phyloP scores from a whole-genome alignment of 92 coral and sea anemone species.

The Phenganax marumi region DNA sequence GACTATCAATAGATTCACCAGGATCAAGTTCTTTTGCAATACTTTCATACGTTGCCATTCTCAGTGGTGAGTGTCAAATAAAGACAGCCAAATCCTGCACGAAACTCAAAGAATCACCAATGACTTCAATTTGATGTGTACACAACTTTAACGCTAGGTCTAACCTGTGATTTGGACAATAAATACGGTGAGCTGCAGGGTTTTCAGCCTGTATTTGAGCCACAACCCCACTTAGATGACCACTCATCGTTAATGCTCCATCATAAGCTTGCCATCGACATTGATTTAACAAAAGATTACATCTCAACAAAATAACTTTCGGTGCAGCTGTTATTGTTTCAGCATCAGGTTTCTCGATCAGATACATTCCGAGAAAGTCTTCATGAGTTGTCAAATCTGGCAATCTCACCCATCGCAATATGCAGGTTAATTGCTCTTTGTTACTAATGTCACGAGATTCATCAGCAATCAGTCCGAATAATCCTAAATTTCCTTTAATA shows the following conservation, averaged over 20 bases:
- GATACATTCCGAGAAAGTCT: conserved; percentile 44
- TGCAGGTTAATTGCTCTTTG: conserved; percentile 38
- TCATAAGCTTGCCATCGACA: conserved; percentile 47
- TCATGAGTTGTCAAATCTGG: conserved; percentile 35
- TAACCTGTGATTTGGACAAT: conserved; percentile 14
- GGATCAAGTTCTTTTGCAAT: conserved; percentile 14
- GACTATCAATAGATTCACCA: conserved; percentile 9
- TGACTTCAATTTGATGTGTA: not conserved
- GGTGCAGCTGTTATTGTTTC: conserved; percentile 36
- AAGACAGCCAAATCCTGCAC: conserved; percentile 20
- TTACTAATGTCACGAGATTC: conserved; percentile 37
- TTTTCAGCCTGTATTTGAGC: conserved; percentile 16
- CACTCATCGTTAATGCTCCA: conserved; percentile 46
- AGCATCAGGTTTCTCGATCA: conserved; percentile 43
- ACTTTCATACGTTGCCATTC: conserved; percentile 7
- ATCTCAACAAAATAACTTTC: conserved; percentile 44
- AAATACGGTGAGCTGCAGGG: conserved; percentile 24
- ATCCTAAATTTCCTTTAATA: not conserved
- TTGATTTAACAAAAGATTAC: conserved; percentile 7
- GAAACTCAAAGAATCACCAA: conserved; percentile 5
- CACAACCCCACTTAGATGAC: conserved; percentile 34
- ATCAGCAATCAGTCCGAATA: conserved; percentile 34
- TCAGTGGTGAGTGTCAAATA: conserved; percentile 15
- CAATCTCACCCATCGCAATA: conserved; percentile 37
- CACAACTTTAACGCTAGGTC: too few species aligned